A percentile compares a stretch with the other conserved stretches of the same genome.
Conservation (phyloP, 2,888 invertebrate genomes). For the Rosalia funebris region DNA sequence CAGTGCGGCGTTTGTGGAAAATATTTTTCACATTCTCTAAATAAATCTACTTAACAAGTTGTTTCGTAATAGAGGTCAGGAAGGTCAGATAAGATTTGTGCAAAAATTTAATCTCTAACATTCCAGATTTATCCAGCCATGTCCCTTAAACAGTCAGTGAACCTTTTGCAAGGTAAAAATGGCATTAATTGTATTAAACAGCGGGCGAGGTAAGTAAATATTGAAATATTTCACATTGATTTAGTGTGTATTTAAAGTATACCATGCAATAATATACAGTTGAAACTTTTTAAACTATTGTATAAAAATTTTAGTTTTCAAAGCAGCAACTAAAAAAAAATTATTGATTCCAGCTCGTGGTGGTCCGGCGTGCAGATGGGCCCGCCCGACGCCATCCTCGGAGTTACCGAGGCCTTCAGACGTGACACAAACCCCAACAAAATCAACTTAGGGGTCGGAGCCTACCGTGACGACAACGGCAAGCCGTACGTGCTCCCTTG, state of each 20-base stretch:
- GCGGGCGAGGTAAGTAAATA: slow-evolving; percentile 47
- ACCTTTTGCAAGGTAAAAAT: slow-evolving; percentile 47
- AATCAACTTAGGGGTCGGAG: slow-evolving; percentile 95
- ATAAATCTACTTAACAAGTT: not conserved
- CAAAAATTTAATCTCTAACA: not conserved
- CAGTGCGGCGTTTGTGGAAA: not conserved
- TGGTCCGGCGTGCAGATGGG: slow-evolving; percentile 94
- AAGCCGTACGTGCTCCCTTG: slow-evolving; percentile 95
- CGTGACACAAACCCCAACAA: slow-evolving; percentile 90
- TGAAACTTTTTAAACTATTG: too few relatives aligned
- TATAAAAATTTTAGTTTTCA: not conserved
- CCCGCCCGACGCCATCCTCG: slow-evolving; percentile 97
- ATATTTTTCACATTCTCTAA: not conserved
- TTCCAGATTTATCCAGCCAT: slow-evolving; percentile 30
- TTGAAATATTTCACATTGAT: too few relatives aligned
- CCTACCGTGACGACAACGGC: slow-evolving; percentile 97
- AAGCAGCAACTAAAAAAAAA: not conserved
- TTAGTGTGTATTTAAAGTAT: too few relatives aligned
- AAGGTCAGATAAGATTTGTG: slow-evolving; percentile 1
- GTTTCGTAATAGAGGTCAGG: slow-evolving; percentile 23
- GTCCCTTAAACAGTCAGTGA: slow-evolving; percentile 48
- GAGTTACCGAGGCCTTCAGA: slow-evolving; percentile 96
- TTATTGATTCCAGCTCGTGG: slow-evolving; percentile 73
- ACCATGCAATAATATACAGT: too few relatives aligned
- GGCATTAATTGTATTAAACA: slow-evolving; percentile 44